phyloP scores from a whole-genome alignment of 2,113 vertebrate species.

The Chaenocephalus aceratus region DNA sequence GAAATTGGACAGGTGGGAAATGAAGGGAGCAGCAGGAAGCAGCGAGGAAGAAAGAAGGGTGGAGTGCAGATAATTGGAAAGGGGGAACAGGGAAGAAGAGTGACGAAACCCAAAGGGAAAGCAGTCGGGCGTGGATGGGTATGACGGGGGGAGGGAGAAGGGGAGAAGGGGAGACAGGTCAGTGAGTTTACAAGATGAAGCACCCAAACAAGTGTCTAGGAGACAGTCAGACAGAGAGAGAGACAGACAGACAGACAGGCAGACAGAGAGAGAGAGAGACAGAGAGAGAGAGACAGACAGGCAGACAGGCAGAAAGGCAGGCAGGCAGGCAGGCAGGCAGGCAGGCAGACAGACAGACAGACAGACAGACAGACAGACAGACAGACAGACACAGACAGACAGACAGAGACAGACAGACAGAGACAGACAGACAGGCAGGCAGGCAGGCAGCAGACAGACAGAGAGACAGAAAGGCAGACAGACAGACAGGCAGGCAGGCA shows the following conservation, averaged over 20 bases:
- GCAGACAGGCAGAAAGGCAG: too few species aligned
- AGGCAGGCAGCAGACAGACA: too few species aligned
- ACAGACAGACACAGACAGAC: too few species aligned
- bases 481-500: too few species aligned
- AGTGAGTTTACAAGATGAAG: constrained; percentile 52
- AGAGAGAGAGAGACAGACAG: too few species aligned
- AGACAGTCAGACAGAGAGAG: constrained; percentile 3
- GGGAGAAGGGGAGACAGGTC: constrained; percentile 50
- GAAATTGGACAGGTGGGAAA: constrained; percentile 69
- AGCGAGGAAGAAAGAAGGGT: constrained; percentile 38
- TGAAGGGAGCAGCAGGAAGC: constrained; percentile 50
- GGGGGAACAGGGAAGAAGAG: constrained; percentile 23
- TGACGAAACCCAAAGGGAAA: constrained; percentile 44
- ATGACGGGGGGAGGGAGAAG: neutral
- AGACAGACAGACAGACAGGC: too few species aligned
- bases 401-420: constrained; percentile 44
- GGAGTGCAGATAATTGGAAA: constrained; percentile 62
- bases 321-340: too few species aligned
- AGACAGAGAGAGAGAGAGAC: too few species aligned
- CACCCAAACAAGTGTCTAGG: constrained; percentile 69
- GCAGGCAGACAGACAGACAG: too few species aligned
- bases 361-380: too few species aligned
- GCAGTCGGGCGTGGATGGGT: constrained; percentile 50
- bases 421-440: too few species aligned
- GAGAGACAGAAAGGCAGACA: too few species aligned